Conservation (phyloP, 2,113 vertebrate species). For the Tinamus guttatus region DNA sequence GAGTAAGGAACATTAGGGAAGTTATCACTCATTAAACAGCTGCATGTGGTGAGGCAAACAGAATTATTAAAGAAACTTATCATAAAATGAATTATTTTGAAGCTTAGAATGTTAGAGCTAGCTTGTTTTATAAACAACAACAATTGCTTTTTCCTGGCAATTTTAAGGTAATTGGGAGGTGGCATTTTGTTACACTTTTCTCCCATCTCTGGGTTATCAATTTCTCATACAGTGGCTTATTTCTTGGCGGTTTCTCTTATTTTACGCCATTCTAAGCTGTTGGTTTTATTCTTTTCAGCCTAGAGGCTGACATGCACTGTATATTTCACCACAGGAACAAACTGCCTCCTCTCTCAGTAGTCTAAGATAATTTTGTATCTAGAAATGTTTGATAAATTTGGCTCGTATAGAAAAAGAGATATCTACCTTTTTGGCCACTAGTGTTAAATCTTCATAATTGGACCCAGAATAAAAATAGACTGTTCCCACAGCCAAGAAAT, state of each 20-base stretch:
- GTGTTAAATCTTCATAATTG: neutral
- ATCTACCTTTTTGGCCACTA: neutral
- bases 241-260: neutral
- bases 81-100: conserved; percentile 36
- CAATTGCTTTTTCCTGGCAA: neutral
- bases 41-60: conserved; percentile 45
- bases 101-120: neutral
- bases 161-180: neutral
- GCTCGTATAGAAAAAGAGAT: neutral
- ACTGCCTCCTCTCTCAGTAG: neutral
- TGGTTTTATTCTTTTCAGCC: neutral
- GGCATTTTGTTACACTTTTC: neutral
- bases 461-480: neutral
- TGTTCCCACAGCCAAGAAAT: neutral
- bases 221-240: neutral
- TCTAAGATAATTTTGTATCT: neutral
- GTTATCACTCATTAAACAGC: conserved; percentile 47
- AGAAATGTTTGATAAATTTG: neutral
- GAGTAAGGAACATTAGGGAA: conserved; percentile 38
- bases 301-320: neutral
- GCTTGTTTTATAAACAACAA: neutral
- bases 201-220: neutral
- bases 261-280: neutral
- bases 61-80: conserved; percentile 73
- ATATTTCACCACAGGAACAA: neutral